These are phyloP conservation scores for Henricia sp. DNA, from an alignment of 53 echinoderm and acorn worm species.

Conservation along the genomic window DNA sequence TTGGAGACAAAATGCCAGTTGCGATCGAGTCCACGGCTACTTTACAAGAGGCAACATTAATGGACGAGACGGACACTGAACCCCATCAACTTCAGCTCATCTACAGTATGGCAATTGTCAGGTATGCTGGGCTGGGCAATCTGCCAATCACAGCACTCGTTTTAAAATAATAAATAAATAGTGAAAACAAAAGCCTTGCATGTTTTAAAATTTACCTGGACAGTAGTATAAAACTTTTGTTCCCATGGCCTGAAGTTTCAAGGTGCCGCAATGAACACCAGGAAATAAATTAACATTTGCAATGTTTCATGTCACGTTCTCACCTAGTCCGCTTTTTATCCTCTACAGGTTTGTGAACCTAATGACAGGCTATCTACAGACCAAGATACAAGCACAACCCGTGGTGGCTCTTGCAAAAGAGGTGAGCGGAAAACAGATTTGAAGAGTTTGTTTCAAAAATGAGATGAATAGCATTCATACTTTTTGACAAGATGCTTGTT, in stretches of 20 bases:
- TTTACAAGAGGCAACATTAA: conserved; percentile 63
- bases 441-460: too few relatives aligned
- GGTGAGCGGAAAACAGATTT: too few relatives aligned
- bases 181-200: neutral
- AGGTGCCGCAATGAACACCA: too few relatives aligned
- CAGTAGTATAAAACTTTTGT: neutral
- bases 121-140: conserved; percentile 46
- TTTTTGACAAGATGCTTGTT: too few relatives aligned
- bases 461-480: too few relatives aligned
- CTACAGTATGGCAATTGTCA: conserved; percentile 74
- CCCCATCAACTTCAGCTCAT: conserved; percentile 40
- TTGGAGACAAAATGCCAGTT: conserved; percentile 68
- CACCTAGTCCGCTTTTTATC: neutral
- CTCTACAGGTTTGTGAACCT: conserved; percentile 69
- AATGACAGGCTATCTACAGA: conserved; percentile 68
- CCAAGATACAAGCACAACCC: conserved; percentile 43
- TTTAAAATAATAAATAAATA: neutral
- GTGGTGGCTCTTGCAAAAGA: conserved; percentile 64
- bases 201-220: neutral
- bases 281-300: neutral
- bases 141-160: neutral
- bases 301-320: neutral
- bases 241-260: neutral
- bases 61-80: conserved; percentile 46
- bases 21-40: conserved; percentile 75